A percentile compares a stretch with the other conserved stretches of the same genome.
phyloP scores from a whole-genome alignment of 2,113 vertebrate species.

The Lagopus leucura region DNA sequence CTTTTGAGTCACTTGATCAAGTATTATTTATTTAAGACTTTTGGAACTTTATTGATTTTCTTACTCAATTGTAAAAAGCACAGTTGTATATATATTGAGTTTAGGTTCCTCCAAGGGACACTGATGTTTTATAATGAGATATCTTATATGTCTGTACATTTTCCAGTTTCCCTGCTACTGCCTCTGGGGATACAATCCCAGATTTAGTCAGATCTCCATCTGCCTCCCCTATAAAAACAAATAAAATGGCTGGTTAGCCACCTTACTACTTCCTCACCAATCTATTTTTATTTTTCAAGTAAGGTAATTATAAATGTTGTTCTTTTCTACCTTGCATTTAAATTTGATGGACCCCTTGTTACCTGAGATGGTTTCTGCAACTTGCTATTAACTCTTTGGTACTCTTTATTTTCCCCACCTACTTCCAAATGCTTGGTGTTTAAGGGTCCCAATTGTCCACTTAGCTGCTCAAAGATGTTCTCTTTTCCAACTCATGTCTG shows the following conservation, averaged over 20 bases:
- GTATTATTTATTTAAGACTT: neutral
- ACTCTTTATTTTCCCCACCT: slow-evolving; percentile 1
- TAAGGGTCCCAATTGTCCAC: slow-evolving; percentile 39
- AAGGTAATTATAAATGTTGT: slow-evolving; percentile 32
- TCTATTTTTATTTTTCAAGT: slow-evolving; percentile 45
- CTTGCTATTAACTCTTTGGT: slow-evolving; percentile 35
- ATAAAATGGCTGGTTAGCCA: slow-evolving; percentile 59
- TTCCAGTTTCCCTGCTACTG: slow-evolving; percentile 7
- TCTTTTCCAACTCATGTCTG: slow-evolving; percentile 2
- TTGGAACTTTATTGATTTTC: neutral
- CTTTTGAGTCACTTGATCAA: neutral
- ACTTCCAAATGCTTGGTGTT: slow-evolving; percentile 29
- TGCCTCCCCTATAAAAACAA: slow-evolving; percentile 60
- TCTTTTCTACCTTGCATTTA: neutral
- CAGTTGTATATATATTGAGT: neutral
- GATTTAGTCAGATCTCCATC: slow-evolving; percentile 69
- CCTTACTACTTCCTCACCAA: slow-evolving; percentile 44
- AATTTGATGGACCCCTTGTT: slow-evolving; percentile 13
- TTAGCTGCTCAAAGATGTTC: slow-evolving; percentile 3
- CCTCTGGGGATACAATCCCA: slow-evolving; percentile 59
- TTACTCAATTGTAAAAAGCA: slow-evolving; percentile 32
- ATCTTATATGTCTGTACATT: neutral
- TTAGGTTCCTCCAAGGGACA: neutral
- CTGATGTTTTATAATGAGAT: slow-evolving; percentile 37
- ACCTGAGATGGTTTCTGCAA: slow-evolving; percentile 48